Conservation (phyloP, 2,797 vertebrate genomes). For the Cynopterus sphinx region DNA sequence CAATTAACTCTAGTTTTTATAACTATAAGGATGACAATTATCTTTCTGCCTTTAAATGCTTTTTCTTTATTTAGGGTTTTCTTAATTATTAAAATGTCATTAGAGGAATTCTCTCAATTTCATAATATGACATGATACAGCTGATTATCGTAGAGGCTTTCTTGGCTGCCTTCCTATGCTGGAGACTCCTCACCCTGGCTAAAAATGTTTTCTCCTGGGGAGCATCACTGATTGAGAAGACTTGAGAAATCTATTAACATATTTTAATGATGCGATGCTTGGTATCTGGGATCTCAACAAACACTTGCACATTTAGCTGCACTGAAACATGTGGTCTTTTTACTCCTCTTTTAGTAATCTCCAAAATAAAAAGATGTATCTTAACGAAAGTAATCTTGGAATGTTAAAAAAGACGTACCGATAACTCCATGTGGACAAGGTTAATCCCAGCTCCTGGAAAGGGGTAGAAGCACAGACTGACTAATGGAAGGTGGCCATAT, state of each 20-base stretch:
- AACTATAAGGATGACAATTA: background rate
- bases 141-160: background rate
- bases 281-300: background rate
- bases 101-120: background rate
- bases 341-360: background rate
- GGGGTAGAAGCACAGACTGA: background rate
- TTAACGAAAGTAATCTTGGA: background rate
- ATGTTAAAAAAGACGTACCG: background rate
- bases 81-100: slow-evolving; percentile 3
- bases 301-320: background rate
- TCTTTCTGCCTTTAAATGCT: background rate
- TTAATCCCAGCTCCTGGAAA: background rate
- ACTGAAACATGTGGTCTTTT: background rate
- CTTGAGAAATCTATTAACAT: background rate
- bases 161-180: background rate
- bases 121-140: background rate
- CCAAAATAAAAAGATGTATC: background rate
- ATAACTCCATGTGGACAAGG: background rate
- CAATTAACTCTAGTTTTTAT: background rate
- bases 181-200: background rate
- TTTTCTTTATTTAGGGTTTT: background rate
- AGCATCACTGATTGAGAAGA: background rate
- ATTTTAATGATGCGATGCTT: background rate
- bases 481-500: background rate
- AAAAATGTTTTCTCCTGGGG: background rate